Evolutionary conservation across 2,113 vertebrate species (phyloP).

Genomic region (Erythrocercus mccallii): DNA sequence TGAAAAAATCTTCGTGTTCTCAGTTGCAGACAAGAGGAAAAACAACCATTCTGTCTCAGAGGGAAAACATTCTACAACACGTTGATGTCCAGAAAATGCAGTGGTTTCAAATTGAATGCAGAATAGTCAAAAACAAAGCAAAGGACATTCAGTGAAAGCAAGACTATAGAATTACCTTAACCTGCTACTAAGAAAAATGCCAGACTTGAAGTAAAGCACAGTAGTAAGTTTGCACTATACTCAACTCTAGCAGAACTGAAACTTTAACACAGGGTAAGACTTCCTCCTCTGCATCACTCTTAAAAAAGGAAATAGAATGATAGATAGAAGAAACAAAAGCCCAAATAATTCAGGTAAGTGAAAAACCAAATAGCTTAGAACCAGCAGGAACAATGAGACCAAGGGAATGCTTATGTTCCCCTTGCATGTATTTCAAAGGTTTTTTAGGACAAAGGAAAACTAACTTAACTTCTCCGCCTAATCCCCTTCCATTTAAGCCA

Average conservation of each 20-base stretch:
- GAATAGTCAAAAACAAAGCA: not conserved
- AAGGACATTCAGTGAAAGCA: not conserved
- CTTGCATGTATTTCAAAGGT: not conserved
- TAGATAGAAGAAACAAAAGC: not conserved
- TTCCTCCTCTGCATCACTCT: not conserved
- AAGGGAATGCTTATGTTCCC: not conserved
- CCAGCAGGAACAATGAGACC: not conserved
- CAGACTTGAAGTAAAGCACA: not conserved
- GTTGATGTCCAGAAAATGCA: not conserved
- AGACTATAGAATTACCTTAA: not conserved
- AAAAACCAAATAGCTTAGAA: not conserved
- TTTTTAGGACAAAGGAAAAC: not conserved
- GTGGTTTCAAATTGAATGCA: not conserved
- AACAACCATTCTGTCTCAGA: not conserved
- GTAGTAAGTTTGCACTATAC: not conserved
- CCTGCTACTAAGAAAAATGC: not conserved
- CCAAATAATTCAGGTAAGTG: not conserved
- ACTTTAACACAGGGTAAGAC: not conserved
- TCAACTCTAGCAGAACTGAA: not conserved
- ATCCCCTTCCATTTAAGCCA: not conserved
- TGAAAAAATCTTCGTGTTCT: not conserved
- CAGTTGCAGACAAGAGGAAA: not conserved
- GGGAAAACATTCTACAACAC: not conserved
- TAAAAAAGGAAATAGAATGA: not conserved
- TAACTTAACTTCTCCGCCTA: not conserved